These are phyloP conservation scores for Rhogogaster chlorosoma DNA, from an alignment of 2,888 invertebrate species.

Conservation along the genomic window DNA sequence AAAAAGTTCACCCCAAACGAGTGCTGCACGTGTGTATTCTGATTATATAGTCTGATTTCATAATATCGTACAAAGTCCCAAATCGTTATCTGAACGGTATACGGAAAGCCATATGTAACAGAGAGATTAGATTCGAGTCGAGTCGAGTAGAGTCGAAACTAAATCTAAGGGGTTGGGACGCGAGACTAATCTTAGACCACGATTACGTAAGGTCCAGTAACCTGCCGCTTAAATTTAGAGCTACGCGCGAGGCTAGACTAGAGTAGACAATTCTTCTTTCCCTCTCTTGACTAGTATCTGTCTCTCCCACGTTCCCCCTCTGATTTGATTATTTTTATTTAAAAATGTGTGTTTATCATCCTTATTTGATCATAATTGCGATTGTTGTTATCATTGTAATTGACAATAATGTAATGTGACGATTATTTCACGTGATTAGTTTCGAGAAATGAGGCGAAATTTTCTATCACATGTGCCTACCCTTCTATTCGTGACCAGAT, in stretches of 20 bases:
- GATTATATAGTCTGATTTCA: background rate
- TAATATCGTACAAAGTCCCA: constrained; percentile 29
- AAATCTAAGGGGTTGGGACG: constrained; percentile 47
- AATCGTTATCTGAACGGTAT: background rate
- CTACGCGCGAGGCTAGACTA: constrained; percentile 52
- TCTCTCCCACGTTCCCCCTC: background rate
- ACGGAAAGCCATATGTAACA: constrained; percentile 1
- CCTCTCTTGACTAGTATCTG: background rate
- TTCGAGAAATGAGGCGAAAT: background rate
- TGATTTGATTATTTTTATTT: constrained; percentile 20
- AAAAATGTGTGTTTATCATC: background rate
- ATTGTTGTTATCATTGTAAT: background rate
- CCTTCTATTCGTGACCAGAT: constrained; percentile 16
- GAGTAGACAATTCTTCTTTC: constrained; percentile 23
- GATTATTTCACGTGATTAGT: background rate
- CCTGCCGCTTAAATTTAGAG: constrained; percentile 70
- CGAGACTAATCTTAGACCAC: constrained; percentile 65
- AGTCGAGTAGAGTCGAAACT: constrained; percentile 40
- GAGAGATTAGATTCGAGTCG: constrained; percentile 42
- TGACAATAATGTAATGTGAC: background rate
- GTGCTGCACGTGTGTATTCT: background rate
- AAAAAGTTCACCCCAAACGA: background rate
- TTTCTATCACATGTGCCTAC: background rate
- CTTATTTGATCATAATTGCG: background rate
- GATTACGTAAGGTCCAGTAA: constrained; percentile 73